Base-by-base conservation (phyloP, 2,797 vertebrate species). In the Pachyuromys duprasi region DNA sequence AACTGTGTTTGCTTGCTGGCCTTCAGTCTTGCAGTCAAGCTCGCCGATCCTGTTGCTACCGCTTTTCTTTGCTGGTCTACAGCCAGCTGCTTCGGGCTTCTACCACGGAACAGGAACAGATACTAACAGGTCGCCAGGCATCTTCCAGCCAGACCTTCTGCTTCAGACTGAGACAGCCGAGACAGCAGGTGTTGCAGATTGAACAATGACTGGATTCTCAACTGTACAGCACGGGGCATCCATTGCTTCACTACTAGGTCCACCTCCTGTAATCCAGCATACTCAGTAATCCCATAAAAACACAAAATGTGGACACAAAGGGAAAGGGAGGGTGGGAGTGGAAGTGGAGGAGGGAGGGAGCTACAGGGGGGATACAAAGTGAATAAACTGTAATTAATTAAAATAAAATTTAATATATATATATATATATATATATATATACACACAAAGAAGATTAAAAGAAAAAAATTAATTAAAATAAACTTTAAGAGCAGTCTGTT, bases 21-120 rank as follows among this genome's bases (percentile, higher is more conserved):
- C 36, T 74, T 13, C 36, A 74, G 20, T 42, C 20, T 39, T 24
- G 20, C 70, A 0, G 1, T 39, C 36, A 53, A 79, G 49, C 2
- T 2, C 17, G n/a, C 55, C 0, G 0, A 33, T n/a, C 8, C 17
- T 55, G 36, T 55, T 5, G 49, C 15, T 22, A 3, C 5, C n/a
- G 4, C 76, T 3, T 55, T 11, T 9, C 0, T 42, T 12, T 42
- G 36, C 70, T 57, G 49, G 31, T 55, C 8, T 8, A n/a, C 17
- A 57, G 8, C 76, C 17, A 5, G 53, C 17, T 55, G 55, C 76
- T 20, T 79, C 49, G 55, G 31, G 28, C 33, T 79, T 7, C 18
- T 31, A n/a, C 1, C 2, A 28, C 6, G 22, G 9, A 79, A 33
- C 1, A 18, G 22, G 9, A 79, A 33, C 1, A 18, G 26, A 57